Evolutionary conservation across 2,797 vertebrate genomes (phyloP), one percentile per base, ranked within the genome.

Genomic region (Sebastiscus albofasciatus): DNA sequence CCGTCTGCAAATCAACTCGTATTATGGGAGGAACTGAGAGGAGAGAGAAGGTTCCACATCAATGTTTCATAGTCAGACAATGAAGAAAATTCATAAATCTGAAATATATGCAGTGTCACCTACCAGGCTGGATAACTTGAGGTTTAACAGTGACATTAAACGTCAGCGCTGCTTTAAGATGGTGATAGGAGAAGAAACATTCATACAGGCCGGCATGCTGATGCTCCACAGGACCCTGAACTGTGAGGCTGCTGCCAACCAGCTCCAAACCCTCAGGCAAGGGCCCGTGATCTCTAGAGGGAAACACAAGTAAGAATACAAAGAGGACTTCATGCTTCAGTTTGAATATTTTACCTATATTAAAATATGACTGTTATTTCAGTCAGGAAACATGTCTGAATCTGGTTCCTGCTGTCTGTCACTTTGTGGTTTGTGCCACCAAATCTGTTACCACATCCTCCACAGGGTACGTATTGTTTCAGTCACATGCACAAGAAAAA

Each of bases 181-280:
- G 91, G 61, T 82, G 73, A 80, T 95, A 96, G 16, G 91, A 94
- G 62, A 88, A 74, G 14, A 79, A 70, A 74, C 96, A 96, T 24
- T 89, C 60, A 54, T 95, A 96, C 24, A 90, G 78, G 33, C 96
- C 95, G 8, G 83, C 89, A 12, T 94, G 90, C 20, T 67, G 75
- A 52, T 20, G 29, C 42, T 65, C 78, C 72, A 94, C 56, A 22
- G 89, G 82, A 58, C 85, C 93, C 29, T 73, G 81, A 62, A 96
- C 7, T 18, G 39, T 84, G 22, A 96, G 77, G 80, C 13, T 46
- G 31, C 62, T 87, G 34, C 29, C 81, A 59, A 68, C 55, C 71
- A 95, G 69, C 67, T 83, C 71, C 67, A 95, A 24, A 16, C 77
- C 88, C 1, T 90, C 75, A 66, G 94, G 90, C 77, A 95, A 73